A percentile compares a stretch with the other conserved stretches of the same genome.
phyloP scores from a whole-genome alignment of 1,140 invertebrate genomes.

The Pentalonia nigronervosa region DNA sequence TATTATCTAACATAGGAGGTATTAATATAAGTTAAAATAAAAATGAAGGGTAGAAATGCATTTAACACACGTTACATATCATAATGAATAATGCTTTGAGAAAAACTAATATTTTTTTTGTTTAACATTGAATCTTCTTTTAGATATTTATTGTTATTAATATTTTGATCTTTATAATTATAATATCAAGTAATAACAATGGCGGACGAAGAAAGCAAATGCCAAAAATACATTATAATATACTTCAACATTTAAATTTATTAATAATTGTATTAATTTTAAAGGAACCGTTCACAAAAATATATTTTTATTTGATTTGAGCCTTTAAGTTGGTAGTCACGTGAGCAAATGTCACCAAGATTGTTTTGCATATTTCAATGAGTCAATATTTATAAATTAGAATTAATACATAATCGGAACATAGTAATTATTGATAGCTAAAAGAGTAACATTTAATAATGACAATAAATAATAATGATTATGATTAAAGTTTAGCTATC shows the following conservation, averaged over 20 bases:
- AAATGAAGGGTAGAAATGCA: no score
- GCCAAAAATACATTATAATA: no score
- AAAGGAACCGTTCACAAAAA: background rate
- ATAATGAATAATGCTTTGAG: no score
- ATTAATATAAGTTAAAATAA: background rate
- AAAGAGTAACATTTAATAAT: background rate
- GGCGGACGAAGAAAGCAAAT: background rate
- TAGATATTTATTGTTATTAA: background rate
- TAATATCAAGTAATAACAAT: background rate
- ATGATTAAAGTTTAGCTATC: background rate
- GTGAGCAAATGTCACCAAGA: background rate
- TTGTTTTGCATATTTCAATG: background rate
- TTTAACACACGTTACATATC: background rate
- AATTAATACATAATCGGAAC: background rate
- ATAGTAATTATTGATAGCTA: background rate
- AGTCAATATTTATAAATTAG: background rate
- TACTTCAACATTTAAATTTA: no score
- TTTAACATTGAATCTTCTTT: no score
- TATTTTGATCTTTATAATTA: background rate
- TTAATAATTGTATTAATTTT: no score
- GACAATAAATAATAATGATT: background rate
- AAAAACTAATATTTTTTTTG: no score
- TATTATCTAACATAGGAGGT: no score
- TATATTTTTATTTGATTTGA: background rate
- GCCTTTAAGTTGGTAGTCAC: background rate